Evolutionary conservation across 2,797 vertebrate species (phyloP).

Genomic region (Nyctalus aviator): DNA sequence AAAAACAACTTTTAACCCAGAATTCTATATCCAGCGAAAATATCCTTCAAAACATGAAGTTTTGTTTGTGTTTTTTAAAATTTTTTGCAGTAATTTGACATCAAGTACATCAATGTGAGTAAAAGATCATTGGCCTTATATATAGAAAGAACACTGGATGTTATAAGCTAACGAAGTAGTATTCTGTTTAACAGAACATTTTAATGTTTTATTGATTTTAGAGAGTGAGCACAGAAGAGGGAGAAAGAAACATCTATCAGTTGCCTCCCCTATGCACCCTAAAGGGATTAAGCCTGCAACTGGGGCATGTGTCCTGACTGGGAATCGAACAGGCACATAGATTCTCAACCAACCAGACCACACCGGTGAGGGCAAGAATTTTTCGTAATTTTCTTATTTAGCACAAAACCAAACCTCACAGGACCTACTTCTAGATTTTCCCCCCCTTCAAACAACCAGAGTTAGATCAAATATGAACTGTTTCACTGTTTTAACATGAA

Average conservation of each 20-base stretch:
- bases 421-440: background rate
- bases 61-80: background rate
- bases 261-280: too few relatives aligned
- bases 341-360: too few relatives aligned
- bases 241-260: too few relatives aligned
- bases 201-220: too few relatives aligned
- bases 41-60: background rate
- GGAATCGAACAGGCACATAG: too few relatives aligned
- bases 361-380: too few relatives aligned
- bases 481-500: background rate
- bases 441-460: background rate
- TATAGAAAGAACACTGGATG: background rate
- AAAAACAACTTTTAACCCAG: background rate
- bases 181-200: too few relatives aligned
- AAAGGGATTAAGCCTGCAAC: too few relatives aligned
- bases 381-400: background rate
- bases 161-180: background rate
- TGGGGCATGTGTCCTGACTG: too few relatives aligned
- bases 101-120: background rate
- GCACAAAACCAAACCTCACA: background rate
- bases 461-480: background rate
- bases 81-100: background rate
- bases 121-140: background rate
- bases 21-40: slow-evolving; percentile 27
- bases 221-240: too few relatives aligned